phyloP scores from a whole-genome alignment of 2,888 invertebrate genomes.

The Drosophila phalerata region DNA sequence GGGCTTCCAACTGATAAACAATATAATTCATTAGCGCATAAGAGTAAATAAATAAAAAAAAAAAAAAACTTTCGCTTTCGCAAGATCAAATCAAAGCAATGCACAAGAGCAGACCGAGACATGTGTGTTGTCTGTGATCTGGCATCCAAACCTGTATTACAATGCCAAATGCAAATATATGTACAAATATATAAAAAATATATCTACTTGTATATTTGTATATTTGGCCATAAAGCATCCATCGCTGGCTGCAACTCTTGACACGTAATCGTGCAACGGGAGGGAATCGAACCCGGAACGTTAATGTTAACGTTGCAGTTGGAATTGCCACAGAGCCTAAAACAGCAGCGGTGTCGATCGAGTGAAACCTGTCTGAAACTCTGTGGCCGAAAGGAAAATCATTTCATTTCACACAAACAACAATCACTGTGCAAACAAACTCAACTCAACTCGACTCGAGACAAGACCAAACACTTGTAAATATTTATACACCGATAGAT shows the following conservation, averaged over 20 bases:
- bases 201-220: not conserved
- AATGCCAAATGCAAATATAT: constrained; percentile 78
- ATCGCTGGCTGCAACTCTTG: constrained; percentile 43
- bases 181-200: constrained; percentile 31
- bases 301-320: constrained; percentile 30
- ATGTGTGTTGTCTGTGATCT: constrained; percentile 39
- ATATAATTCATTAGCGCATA: constrained; percentile 78
- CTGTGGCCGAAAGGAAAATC: constrained; percentile 72
- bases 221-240: constrained; percentile 51
- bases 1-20: constrained; percentile 56
- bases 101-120: constrained; percentile 48
- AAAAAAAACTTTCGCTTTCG: constrained; percentile 75
- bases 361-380: constrained; percentile 73
- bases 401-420: constrained; percentile 72
- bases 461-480: constrained; percentile 59
- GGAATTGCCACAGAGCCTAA: constrained; percentile 30
- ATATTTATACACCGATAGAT: constrained; percentile 41
- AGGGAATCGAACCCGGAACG: constrained; percentile 77
- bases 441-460: constrained; percentile 34
- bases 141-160: constrained; percentile 60
- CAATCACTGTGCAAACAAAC: constrained; percentile 72
- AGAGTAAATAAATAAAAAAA: constrained; percentile 24
- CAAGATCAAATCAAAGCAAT: constrained; percentile 76
- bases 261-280: constrained; percentile 72
- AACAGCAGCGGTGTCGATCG: constrained; percentile 54